Base-by-base conservation (phyloP, 2,113 vertebrate genomes). In the Carassius carassius region DNA sequence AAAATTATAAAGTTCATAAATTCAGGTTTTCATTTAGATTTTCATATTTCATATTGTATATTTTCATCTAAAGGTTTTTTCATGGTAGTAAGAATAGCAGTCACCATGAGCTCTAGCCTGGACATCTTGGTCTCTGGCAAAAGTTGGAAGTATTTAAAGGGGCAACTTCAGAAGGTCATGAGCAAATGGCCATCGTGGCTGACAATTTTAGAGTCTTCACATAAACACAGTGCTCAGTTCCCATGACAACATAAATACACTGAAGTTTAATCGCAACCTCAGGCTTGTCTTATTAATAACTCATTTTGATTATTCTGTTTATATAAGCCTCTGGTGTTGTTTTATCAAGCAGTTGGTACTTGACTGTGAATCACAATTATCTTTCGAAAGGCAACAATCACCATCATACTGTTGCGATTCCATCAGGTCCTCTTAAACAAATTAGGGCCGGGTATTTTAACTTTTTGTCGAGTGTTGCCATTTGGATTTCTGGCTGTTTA, bases 311-410 rank as follows among this genome's bases (percentile, higher is more conserved):
- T 5, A 54, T 65, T 72, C 58, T 82, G 73, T 86, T 87, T 86
- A 44, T 87, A 51, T 83, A 47, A 47, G 65, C 72, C 65, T 44
- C 35, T 47, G 84, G 63, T 63, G 49, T n/a, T 81, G 58, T 74
- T 84, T 78, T 82, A 87, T 83, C 81, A n/a, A 78, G 12, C 67
- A 79, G 84, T 78, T 84, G 81, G 81, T 78, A 83, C 86, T 82
- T 83, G 85, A 89, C 85, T 86, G 78, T 76, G 82, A 85, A 88
- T 86, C 74, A 51, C 79, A 69, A 62, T 83, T 82, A 85, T 78
- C 54, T 54, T 77, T 56, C 73, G 51, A 72, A 84, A 81, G 76
- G 25, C 41, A 62, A 73, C 77, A 86, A 89, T 90, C 88, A 89
- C 49, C 62, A 73, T 82, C 74, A 82, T 79, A 83, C 79, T 76